Conservation (phyloP, 2,113 vertebrate species). For the Girardinichthys multiradiatus region DNA sequence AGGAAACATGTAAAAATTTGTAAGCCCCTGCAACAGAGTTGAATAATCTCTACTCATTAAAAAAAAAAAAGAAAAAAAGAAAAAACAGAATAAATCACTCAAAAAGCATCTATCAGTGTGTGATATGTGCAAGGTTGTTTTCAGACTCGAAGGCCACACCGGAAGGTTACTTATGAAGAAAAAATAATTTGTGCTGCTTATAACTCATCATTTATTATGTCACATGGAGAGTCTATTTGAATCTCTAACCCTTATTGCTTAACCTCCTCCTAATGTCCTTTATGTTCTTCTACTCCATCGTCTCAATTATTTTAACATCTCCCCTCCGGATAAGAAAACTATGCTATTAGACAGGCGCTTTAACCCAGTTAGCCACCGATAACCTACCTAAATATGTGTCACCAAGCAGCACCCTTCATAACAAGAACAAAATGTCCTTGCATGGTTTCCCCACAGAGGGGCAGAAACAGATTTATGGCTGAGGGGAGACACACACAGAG, state of each 20-base stretch:
- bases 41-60: background rate
- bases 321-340: conserved; percentile 34
- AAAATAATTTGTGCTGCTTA: background rate
- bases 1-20: background rate
- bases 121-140: background rate
- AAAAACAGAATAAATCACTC: background rate
- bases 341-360: conserved; percentile 31
- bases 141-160: background rate
- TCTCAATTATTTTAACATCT: conserved; percentile 36
- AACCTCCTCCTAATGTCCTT: background rate
- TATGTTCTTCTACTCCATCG: conserved; percentile 1
- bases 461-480: conserved; percentile 65
- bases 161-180: background rate
- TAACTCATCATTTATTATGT: background rate
- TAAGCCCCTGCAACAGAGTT: background rate
- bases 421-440: conserved; percentile 77
- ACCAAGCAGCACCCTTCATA: conserved; percentile 50
- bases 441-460: conserved; percentile 75
- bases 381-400: conserved; percentile 76
- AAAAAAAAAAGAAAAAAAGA: background rate
- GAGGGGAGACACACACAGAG: conserved; percentile 4
- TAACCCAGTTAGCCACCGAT: conserved; percentile 64
- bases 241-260: background rate
- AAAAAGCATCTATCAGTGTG: background rate
- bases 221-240: background rate